These are phyloP conservation scores for Halcyon senegalensis DNA, from an alignment of 2,113 vertebrate genomes.

Conservation along the genomic window DNA sequence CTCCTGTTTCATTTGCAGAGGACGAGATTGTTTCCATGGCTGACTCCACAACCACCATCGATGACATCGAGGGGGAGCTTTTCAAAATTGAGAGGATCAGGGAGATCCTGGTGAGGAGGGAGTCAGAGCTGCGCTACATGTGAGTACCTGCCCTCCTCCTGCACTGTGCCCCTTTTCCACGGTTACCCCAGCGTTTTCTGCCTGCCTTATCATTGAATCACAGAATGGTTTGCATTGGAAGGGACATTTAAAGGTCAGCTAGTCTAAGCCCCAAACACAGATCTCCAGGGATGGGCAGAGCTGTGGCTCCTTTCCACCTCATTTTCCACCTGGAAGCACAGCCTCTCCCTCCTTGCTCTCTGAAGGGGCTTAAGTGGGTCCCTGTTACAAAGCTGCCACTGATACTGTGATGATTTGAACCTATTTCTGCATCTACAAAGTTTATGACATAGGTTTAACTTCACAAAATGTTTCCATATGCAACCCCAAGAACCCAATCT, in stretches of 20 bases:
- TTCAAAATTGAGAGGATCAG: slow-evolving; percentile 86
- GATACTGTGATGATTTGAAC: not conserved
- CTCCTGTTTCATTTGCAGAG: slow-evolving; percentile 51
- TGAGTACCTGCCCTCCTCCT: slow-evolving; percentile 61
- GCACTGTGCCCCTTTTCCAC: not conserved
- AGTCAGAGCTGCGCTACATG: slow-evolving; percentile 90
- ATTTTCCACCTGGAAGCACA: not conserved
- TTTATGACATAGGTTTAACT: not conserved
- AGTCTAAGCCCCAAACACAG: not conserved
- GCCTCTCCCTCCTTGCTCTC: not conserved
- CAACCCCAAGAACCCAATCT: fast-evolving
- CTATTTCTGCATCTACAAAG: not conserved
- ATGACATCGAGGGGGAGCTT: slow-evolving; percentile 87
- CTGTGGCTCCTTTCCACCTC: not conserved
- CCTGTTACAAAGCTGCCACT: not conserved
- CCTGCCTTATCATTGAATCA: no score
- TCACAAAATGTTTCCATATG: not conserved
- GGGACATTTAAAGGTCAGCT: not conserved
- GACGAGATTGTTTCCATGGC: slow-evolving; percentile 87
- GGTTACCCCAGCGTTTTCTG: fast-evolving
- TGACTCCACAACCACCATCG: slow-evolving; percentile 83
- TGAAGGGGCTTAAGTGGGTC: fast-evolving
- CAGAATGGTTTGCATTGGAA: not conserved
- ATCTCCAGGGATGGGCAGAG: not conserved
- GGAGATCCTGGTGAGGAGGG: slow-evolving; percentile 85